Conservation (phyloP, 2,797 vertebrate genomes). For the Anomalospiza imberbis region DNA sequence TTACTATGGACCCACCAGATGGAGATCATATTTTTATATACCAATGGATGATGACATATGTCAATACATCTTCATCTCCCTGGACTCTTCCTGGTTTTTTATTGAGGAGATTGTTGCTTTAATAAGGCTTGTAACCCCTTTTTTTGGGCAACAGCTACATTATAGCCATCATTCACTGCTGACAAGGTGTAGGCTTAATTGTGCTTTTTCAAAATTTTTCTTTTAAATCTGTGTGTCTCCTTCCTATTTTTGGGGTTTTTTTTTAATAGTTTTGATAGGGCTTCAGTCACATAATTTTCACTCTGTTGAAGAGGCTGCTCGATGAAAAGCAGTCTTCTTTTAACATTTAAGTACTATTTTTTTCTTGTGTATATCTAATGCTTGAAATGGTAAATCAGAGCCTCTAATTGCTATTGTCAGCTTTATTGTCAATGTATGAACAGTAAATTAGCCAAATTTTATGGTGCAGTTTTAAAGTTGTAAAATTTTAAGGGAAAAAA, state of each 20-base stretch:
- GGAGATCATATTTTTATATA: neutral
- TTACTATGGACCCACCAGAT: neutral
- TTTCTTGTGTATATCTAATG: neutral
- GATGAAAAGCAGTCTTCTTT: neutral
- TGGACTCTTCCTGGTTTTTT: neutral
- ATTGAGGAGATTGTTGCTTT: neutral
- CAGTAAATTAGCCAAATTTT: neutral
- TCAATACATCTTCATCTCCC: neutral
- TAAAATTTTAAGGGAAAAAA: neutral
- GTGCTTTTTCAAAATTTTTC: fast-evolving
- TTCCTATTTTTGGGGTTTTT: neutral
- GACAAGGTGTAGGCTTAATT: neutral
- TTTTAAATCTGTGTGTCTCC: neutral
- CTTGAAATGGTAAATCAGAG: neutral
- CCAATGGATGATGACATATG: neutral
- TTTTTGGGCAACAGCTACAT: neutral
- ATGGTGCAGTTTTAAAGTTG: neutral
- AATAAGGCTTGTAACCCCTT: neutral
- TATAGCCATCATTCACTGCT: neutral
- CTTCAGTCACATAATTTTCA: neutral
- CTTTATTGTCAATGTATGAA: neutral
- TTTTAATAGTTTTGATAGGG: neutral
- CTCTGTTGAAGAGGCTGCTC: neutral
- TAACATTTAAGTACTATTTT: neutral
- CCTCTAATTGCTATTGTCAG: neutral